Evolutionary conservation across 2,888 invertebrate genomes (phyloP).

Genomic region (Silvanus unidentatus): DNA sequence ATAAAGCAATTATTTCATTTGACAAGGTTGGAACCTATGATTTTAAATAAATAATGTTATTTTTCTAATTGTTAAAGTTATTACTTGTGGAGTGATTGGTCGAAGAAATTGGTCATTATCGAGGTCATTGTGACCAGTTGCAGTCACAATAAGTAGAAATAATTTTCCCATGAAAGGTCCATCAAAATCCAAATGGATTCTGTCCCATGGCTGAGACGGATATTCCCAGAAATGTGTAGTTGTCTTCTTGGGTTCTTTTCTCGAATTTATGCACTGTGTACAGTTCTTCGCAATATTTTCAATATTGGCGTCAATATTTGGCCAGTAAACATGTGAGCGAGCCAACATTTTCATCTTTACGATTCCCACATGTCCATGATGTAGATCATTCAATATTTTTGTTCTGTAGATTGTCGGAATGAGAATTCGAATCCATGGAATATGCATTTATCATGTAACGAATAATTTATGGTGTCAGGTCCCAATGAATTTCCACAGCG

Average conservation of each 20-base stretch:
- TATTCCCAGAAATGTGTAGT: slow-evolving; percentile 1
- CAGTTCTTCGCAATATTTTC: background rate
- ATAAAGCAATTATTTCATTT: too few species aligned
- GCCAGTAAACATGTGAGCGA: background rate
- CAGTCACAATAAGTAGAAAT: slow-evolving; percentile 15
- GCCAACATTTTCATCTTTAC: slow-evolving; percentile 13
- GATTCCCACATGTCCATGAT: slow-evolving; percentile 14
- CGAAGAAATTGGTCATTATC: too few species aligned
- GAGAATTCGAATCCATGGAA: slow-evolving; percentile 11
- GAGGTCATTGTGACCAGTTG: too few species aligned
- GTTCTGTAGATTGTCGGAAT: slow-evolving; percentile 12
- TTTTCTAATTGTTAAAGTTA: too few species aligned
- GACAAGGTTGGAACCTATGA: too few species aligned
- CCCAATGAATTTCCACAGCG: background rate
- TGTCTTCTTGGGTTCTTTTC: slow-evolving; percentile 2
- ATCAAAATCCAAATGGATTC: slow-evolving; percentile 13
- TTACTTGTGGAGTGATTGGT: too few species aligned
- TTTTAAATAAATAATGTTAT: too few species aligned
- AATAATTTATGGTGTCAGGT: background rate
- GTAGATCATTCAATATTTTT: slow-evolving; percentile 15
- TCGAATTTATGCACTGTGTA: background rate
- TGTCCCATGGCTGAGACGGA: slow-evolving; percentile 7
- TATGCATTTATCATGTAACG: background rate
- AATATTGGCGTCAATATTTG: background rate
- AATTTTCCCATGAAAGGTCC: slow-evolving; percentile 12